phyloP scores from a whole-genome alignment of 2,888 invertebrate genomes.

The Imbricaverruca yamaguchii region DNA sequence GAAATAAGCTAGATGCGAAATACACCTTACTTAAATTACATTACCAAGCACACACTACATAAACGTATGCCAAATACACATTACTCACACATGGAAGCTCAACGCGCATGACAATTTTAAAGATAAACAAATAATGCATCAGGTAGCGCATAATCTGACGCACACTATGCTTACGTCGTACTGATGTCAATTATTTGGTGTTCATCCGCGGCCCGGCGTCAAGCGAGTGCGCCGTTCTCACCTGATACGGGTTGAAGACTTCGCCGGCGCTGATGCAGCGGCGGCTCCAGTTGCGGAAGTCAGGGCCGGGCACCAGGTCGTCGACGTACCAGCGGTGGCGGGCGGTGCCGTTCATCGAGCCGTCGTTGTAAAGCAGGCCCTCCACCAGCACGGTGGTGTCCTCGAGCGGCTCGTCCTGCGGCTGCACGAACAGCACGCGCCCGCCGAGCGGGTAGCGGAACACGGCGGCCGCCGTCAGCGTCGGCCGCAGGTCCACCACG shows the following conservation, averaged over 20 bases:
- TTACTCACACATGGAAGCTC: too few species aligned
- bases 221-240: constrained; percentile 36
- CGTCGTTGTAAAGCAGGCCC: constrained; percentile 79
- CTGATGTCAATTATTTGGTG: too few species aligned
- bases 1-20: too few species aligned
- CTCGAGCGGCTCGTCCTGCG: constrained; percentile 65
- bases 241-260: constrained; percentile 69
- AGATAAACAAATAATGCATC: too few species aligned
- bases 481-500: constrained; percentile 34
- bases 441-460: constrained; percentile 85
- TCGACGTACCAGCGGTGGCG: constrained; percentile 71
- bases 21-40: too few species aligned
- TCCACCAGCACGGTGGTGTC: constrained; percentile 80
- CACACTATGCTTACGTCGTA: too few species aligned
- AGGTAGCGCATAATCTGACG: too few species aligned
- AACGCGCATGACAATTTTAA: too few species aligned
- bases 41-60: too few species aligned
- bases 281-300: constrained; percentile 84
- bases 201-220: too few species aligned
- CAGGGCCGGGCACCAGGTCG: constrained; percentile 65
- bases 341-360: constrained; percentile 48
- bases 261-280: constrained; percentile 70
- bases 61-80: too few species aligned
- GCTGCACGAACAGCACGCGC: constrained; percentile 70
- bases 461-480: constrained; percentile 69